Conservation (phyloP, 2,888 invertebrate species). For the Tipula vernalis region DNA sequence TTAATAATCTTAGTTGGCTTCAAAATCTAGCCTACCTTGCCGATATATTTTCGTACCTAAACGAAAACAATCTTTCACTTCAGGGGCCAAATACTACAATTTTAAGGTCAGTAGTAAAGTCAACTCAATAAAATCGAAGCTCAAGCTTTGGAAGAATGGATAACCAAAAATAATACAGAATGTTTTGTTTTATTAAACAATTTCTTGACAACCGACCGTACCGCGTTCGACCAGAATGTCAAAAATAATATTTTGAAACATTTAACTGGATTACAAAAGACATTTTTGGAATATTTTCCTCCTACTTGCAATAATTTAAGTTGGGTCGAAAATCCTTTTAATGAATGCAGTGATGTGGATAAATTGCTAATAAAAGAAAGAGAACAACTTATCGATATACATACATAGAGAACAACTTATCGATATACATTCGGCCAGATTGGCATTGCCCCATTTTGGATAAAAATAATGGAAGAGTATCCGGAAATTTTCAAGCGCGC, state of each 20-base stretch:
- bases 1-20: too few species aligned
- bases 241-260: too few species aligned
- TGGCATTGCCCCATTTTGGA: not conserved
- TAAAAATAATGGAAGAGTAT: not conserved
- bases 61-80: not conserved
- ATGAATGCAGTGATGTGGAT: too few species aligned
- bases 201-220: not conserved
- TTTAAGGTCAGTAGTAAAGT: not conserved
- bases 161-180: not conserved
- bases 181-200: not conserved
- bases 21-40: too few species aligned
- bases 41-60: too few species aligned
- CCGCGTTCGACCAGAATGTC: too few species aligned
- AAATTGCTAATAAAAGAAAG: too few species aligned
- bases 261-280: too few species aligned
- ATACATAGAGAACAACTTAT: not conserved
- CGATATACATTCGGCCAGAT: conserved; percentile 10
- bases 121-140: too few species aligned
- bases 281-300: too few species aligned
- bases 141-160: not conserved
- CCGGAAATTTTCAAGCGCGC: not conserved
- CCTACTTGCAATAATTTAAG: too few species aligned
- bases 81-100: not conserved
- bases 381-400: not conserved
- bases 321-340: not conserved